Evolutionary conservation across 2,113 vertebrate species (phyloP).

Genomic region (Pangasianodon hypophthalmus): DNA sequence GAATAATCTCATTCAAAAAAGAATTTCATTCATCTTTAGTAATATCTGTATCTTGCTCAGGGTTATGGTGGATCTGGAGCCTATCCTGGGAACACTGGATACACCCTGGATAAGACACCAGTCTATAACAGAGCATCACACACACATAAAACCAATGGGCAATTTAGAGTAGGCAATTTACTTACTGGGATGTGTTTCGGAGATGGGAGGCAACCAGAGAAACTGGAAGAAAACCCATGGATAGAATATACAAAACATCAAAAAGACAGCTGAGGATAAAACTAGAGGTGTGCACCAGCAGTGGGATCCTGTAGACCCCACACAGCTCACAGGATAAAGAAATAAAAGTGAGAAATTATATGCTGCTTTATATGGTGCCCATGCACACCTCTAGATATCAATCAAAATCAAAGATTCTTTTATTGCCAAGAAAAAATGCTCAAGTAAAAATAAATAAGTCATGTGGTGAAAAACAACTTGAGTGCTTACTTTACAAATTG

Average conservation of each 20-base stretch:
- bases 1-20: no score
- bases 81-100: neutral
- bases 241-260: neutral
- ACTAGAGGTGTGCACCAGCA: neutral
- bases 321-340: neutral
- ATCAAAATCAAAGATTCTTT: neutral
- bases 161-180: neutral
- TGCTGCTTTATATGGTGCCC: neutral
- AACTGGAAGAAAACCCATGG: neutral
- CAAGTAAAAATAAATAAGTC: no score
- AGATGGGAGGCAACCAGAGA: neutral
- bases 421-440: neutral
- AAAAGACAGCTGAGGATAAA: neutral
- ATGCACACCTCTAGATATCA: neutral
- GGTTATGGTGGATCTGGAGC: neutral
- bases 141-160: neutral
- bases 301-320: neutral
- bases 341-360: neutral
- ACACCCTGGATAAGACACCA: neutral
- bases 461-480: no score
- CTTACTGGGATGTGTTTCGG: neutral
- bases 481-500: no score
- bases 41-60: neutral
- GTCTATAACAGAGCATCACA: neutral
- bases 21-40: neutral